A percentile compares a stretch with the other conserved stretches of the same genome.
Conservation (phyloP, 1,140 invertebrate species). For the Cepaea nemoralis region DNA sequence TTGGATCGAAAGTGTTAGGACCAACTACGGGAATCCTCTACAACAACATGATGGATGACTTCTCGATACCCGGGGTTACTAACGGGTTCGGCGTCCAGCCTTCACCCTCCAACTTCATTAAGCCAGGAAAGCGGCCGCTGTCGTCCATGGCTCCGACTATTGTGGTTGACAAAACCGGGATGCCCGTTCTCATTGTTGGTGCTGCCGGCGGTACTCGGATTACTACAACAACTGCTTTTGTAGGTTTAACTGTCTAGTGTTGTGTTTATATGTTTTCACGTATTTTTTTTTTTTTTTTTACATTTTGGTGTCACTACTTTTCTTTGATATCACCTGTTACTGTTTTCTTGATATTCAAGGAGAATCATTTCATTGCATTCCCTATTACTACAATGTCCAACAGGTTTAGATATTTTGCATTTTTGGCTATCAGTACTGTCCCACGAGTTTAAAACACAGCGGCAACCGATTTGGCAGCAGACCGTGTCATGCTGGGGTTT, state of each 20-base stretch:
- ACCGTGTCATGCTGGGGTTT: no score
- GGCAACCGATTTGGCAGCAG: no score
- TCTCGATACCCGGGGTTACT: constrained; percentile 81
- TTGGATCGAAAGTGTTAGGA: constrained; percentile 72
- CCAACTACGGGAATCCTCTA: constrained; percentile 89
- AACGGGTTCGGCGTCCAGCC: constrained; percentile 82
- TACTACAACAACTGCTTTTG: constrained; percentile 83
- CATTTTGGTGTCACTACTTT: no score
- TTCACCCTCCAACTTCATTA: constrained; percentile 81
- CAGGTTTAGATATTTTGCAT: no score
- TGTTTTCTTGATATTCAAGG: no score
- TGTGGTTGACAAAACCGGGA: constrained; percentile 78
- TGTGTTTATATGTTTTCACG: no score
- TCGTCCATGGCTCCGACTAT: constrained; percentile 93
- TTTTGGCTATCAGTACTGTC: no score
- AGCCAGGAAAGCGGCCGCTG: constrained; percentile 85
- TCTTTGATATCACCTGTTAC: no score
- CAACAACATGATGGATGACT: constrained; percentile 97
- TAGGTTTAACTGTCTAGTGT: constrained; percentile 69
- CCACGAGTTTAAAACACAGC: no score
- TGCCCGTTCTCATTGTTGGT: constrained; percentile 84
- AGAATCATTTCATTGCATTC: no score
- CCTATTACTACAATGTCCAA: no score
- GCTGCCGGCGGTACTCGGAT: constrained; percentile 93
- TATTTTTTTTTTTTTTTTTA: no score